Base-by-base conservation (phyloP, 2,888 invertebrate species). In the Agrotis exclamationis region DNA sequence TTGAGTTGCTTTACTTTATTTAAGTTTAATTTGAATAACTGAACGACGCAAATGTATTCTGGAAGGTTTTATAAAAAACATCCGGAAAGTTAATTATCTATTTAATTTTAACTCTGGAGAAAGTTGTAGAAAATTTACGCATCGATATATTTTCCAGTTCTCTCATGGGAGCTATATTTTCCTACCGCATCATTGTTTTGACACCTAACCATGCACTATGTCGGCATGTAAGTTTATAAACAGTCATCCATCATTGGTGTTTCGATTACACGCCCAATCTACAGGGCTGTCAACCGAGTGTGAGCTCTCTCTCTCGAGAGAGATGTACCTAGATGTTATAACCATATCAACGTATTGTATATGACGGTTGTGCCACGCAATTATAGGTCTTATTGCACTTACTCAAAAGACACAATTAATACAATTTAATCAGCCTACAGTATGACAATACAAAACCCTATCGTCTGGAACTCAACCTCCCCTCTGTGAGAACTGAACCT, bases 201-300 rank as follows among this genome's bases (percentile, higher is more conserved):
- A 44, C n/a, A 51, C 45, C 48, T 16, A 45, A 24, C 22, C 14
- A 47, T 45, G 68, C n/a, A 67, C 11, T 14, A 33, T 56, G 67
- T 67, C 11, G 56, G 50, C 44, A 76, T 68, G 24, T 76, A 50
- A 50, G 50, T 65, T 72, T 68, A 57, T 50, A 69, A 72, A 76
- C 56, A 62, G 47, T 48, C 60, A 78, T 74, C 72, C 72, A 74
- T 74, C 74, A 74, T 62, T 45, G 39, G 28, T 53, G 44, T 51
- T 71, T 58, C 72, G 60, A 78, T 78, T 78, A 71, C 62, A 57
- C 28, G 28, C 39, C 44, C 77, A 72, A 78, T 62, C 62, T 62
- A 39, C 48, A 60, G 45, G n/a, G 22, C 39, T 72, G 69, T 72
- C 77, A 72, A 45, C 14, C 24, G 33, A 33, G 50, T 57, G n/a